Evolutionary conservation across 2,888 invertebrate species (phyloP).

Genomic region (Mycalesis mineus): DNA sequence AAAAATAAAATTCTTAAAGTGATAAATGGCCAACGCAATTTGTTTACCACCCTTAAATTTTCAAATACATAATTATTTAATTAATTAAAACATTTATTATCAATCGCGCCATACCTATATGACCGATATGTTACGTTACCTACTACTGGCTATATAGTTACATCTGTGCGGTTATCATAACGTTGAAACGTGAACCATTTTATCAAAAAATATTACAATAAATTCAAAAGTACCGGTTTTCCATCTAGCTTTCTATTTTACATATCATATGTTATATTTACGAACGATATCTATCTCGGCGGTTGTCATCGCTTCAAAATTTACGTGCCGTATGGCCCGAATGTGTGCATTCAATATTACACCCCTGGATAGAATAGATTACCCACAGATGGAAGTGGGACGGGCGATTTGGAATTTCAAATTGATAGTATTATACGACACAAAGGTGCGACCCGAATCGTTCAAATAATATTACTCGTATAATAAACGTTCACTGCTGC

Average conservation of each 20-base stretch:
- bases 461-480: background rate
- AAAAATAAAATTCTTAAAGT: no score
- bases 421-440: conserved; percentile 12
- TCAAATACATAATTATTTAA: no score
- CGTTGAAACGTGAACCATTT: no score
- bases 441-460: conserved; percentile 3
- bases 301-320: conserved; percentile 9
- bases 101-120: no score
- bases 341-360: conserved; percentile 27
- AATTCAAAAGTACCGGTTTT: background rate
- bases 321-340: conserved; percentile 13
- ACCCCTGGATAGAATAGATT: conserved; percentile 5
- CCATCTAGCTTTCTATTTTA: background rate
- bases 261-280: no score
- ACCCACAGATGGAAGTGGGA: background rate
- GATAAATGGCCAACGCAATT: no score
- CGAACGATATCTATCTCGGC: conserved; percentile 2
- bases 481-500: no score
- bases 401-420: conserved; percentile 15
- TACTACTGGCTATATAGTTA: no score
- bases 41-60: no score
- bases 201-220: background rate
- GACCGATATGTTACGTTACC: no score
- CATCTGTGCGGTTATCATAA: no score
- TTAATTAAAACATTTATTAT: no score